Evolutionary conservation across 2,888 invertebrate genomes (phyloP).

Genomic region (Charanyca ferruginea): DNA sequence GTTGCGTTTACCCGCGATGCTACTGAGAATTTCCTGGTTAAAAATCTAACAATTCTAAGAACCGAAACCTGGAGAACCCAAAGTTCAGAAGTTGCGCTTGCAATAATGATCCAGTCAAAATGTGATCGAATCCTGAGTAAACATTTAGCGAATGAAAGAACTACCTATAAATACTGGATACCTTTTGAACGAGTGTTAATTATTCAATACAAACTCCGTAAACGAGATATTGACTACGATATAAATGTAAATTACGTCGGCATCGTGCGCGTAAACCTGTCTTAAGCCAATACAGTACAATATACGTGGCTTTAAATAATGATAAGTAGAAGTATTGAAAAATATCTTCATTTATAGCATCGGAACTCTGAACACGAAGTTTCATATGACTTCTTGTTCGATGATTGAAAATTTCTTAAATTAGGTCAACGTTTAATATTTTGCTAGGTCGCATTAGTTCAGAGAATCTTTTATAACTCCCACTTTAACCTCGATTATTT

Average conservation of each 20-base stretch:
- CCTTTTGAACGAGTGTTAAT: constrained; percentile 8
- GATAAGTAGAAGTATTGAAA: not conserved
- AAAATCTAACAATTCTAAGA: no score
- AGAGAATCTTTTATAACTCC: no score
- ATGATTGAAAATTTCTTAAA: not conserved
- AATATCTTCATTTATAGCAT: constrained; percentile 1
- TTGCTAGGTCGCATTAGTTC: no score
- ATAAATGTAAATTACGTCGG: constrained; percentile 36
- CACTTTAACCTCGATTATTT: no score
- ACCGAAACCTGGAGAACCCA: no score
- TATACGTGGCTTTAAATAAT: constrained; percentile 24
- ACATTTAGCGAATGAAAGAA: not conserved
- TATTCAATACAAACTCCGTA: constrained; percentile 11
- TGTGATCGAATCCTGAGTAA: no score
- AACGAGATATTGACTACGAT: constrained; percentile 17
- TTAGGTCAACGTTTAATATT: no score
- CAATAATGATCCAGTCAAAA: no score
- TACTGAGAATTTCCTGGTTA: no score
- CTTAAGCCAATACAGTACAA: constrained; percentile 17
- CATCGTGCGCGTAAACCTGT: constrained; percentile 39
- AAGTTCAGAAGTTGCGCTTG: no score
- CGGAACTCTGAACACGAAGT: not conserved
- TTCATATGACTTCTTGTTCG: not conserved
- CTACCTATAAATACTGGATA: not conserved
- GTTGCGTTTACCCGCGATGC: no score